phyloP scores from a whole-genome alignment of 2,113 vertebrate genomes.

The Aegithalos caudatus region DNA sequence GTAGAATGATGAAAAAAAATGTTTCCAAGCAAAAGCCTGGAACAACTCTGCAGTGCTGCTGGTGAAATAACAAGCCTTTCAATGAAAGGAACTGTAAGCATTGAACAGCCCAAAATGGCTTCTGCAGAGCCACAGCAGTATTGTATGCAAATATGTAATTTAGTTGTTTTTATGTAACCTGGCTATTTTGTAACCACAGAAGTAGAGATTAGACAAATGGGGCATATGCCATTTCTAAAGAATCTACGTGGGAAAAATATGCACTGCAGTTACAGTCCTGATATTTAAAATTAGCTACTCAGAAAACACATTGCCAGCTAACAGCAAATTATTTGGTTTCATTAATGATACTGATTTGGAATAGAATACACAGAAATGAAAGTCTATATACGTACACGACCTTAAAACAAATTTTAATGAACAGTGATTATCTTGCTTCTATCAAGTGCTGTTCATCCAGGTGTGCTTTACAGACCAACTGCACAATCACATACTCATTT shows the following conservation, averaged over 20 bases:
- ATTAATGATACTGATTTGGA: constrained; percentile 29
- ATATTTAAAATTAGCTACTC: not conserved
- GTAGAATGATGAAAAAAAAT: not conserved
- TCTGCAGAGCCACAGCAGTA: constrained; percentile 51
- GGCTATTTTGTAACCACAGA: constrained; percentile 45
- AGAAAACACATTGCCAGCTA: not conserved
- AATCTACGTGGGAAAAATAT: constrained; percentile 11
- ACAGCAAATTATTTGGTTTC: constrained; percentile 17
- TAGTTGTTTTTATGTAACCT: constrained; percentile 45
- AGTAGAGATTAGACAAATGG: constrained; percentile 30
- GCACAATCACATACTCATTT: not conserved
- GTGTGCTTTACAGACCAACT: not conserved
- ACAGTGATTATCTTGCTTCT: not conserved
- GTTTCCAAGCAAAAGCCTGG: not conserved
- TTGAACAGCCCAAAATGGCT: constrained; percentile 45
- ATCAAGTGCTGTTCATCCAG: not conserved
- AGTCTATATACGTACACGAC: not conserved
- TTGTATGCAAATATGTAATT: constrained; percentile 61
- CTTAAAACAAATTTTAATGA: constrained; percentile 4
- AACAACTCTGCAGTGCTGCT: constrained; percentile 16
- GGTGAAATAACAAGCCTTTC: constrained; percentile 43
- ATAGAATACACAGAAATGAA: not conserved
- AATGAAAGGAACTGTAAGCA: not conserved
- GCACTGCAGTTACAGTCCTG: not conserved
- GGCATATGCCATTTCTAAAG: constrained; percentile 14